Base-by-base conservation (phyloP, 2,113 vertebrate genomes). In the Oryzias celebensis region DNA sequence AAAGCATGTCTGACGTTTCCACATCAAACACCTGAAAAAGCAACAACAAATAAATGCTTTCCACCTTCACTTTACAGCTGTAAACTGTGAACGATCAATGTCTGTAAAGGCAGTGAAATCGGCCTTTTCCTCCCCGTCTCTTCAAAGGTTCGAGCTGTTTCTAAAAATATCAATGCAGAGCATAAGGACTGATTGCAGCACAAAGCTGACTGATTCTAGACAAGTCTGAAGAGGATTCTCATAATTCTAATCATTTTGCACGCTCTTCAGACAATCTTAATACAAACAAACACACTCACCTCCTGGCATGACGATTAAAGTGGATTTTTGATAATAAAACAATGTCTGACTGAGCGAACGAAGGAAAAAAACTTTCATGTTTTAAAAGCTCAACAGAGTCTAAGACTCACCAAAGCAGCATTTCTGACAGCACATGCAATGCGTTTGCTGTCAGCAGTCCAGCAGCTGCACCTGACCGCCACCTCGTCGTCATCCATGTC, bases 391-490 rank as follows among this genome's bases (percentile, higher is more conserved):
- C 1, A 44, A 3, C 2, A 16, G 2, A 3, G 16, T 48, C 3
- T 18, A 23, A 45, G 63, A 85, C 96, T 95, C 89, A 98, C 97
- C 88, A 96, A 91, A 62, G 93, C 91, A 7, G 88, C 91, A 45
- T 95, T 96, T 77, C 90, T 95, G 46, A 94, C 94, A 12, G 92
- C 95, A 62, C 92, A 94, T 67, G 95, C 89, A 73, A 99, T 71
- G 16, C 52, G 76, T n/a, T 86, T 72, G 58, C 94, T 87, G 42
- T 95, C 92, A 4, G 89, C 78, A 3, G 94, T 94, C 97, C 96
- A 99, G 2, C 93, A 94, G 87, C 90, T 92, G 69, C 96, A 99
- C 61, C 94, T 94, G 55, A 97, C 92, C 2, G 91, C 77, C 26
- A 95, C 91, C 0, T 94, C 93, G n/a, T 95, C 93, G 14, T 90